phyloP scores from a whole-genome alignment of 2,113 vertebrate species.

The Phalacrocorax carbo region DNA sequence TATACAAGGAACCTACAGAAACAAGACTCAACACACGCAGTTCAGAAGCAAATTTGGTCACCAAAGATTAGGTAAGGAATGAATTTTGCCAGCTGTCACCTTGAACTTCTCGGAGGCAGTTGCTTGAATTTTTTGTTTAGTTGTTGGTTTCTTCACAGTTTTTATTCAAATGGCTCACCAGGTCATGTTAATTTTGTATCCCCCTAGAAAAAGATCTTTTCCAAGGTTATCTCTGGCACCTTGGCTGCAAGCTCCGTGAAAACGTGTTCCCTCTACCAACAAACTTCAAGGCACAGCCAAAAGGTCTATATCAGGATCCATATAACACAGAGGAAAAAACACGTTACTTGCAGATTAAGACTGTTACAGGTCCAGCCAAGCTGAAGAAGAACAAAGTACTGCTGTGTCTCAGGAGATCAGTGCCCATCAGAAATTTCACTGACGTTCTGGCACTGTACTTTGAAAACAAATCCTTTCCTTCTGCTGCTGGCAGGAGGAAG shows the following conservation, averaged over 20 bases:
- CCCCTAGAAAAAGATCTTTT: neutral
- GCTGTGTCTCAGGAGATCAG: neutral
- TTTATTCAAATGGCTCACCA: neutral
- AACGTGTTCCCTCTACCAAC: neutral
- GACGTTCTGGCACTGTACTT: neutral
- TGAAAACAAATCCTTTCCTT: neutral
- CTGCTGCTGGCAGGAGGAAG: neutral
- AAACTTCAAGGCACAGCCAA: neutral
- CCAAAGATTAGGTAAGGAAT: neutral
- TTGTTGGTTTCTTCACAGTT: neutral
- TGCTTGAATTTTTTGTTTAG: neutral
- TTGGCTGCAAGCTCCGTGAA: neutral
- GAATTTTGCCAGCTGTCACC: neutral
- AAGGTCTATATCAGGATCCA: neutral
- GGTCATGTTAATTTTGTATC: neutral
- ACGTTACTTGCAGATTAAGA: neutral
- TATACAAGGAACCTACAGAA: neutral
- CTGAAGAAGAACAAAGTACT: neutral
- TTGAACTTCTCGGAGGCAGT: neutral
- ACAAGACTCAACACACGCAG: fast-evolving
- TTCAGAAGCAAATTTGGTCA: neutral
- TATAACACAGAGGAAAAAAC: fast-evolving
- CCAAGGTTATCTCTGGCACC: neutral
- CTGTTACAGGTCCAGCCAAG: neutral
- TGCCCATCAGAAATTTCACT: neutral